Conservation (phyloP, 2,888 invertebrate genomes). For the Zaprionus obscuricornis region DNA sequence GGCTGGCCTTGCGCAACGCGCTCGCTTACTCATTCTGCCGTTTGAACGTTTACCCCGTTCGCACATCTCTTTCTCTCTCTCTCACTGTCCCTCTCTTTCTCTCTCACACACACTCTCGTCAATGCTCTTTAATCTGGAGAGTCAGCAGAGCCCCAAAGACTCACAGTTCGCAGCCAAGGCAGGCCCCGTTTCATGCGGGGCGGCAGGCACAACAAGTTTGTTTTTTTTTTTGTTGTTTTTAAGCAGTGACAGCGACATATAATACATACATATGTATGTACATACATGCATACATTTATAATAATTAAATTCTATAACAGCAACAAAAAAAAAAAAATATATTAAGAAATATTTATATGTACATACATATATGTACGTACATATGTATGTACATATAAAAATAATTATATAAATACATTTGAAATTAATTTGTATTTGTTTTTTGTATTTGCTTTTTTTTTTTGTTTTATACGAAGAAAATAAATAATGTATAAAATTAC, state of each 20-base stretch:
- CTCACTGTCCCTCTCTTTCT: slow-evolving; percentile 4
- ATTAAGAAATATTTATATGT: no score
- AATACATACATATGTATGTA: slow-evolving; percentile 6
- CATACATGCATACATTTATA: slow-evolving; percentile 6
- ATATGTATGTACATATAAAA: no score
- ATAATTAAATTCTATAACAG: background rate
- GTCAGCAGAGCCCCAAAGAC: slow-evolving; percentile 57
- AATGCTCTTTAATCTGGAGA: slow-evolving; percentile 58
- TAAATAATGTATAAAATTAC: no score
- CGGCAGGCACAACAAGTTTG: slow-evolving; percentile 72
- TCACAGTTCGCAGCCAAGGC: slow-evolving; percentile 48
- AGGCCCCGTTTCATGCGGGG: slow-evolving; percentile 64
- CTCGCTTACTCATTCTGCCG: slow-evolving; percentile 67
- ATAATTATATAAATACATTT: no score
- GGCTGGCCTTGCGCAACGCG: slow-evolving; percentile 73
- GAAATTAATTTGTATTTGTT: no score
- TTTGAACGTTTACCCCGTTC: background rate
- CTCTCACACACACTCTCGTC: background rate
- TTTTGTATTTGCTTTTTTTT: no score
- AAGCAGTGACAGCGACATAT: slow-evolving; percentile 44
- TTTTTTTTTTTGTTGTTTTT: no score
- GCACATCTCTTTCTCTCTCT: background rate
- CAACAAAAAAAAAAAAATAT: slow-evolving; percentile 13
- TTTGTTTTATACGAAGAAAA: no score
- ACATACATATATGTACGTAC: no score